These are phyloP conservation scores for Meteorus colon DNA, from an alignment of 2,888 invertebrate species.

Conservation along the genomic window DNA sequence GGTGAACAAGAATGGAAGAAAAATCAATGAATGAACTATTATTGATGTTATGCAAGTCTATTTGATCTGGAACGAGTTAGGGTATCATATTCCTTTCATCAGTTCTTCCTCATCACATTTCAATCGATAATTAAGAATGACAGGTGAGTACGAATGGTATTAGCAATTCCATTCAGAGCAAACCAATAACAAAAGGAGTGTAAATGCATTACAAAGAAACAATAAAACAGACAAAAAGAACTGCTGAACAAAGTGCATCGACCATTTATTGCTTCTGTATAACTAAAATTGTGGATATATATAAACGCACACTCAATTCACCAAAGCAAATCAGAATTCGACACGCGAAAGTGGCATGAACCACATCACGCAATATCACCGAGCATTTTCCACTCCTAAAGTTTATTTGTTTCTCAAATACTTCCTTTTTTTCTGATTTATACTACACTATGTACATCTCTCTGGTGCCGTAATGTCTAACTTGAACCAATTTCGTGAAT, in stretches of 20 bases:
- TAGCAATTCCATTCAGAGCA: constrained; percentile 49
- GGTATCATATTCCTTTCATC: constrained; percentile 14
- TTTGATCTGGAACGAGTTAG: neutral
- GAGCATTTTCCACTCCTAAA: constrained; percentile 54
- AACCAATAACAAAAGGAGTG: constrained; percentile 32
- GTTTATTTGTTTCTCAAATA: constrained; percentile 55
- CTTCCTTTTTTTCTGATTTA: constrained; percentile 25
- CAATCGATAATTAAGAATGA: constrained; percentile 21
- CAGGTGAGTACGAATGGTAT: constrained; percentile 43
- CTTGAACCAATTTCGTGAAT: neutral
- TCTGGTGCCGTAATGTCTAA: constrained; percentile 1
- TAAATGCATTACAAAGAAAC: constrained; percentile 6
- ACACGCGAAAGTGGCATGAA: constrained; percentile 70
- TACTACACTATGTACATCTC: constrained; percentile 7
- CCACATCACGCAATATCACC: constrained; percentile 68
- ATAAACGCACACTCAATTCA: constrained; percentile 68
- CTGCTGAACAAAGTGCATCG: constrained; percentile 46
- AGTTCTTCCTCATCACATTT: neutral
- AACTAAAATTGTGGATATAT: constrained; percentile 49
- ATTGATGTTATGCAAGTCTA: neutral
- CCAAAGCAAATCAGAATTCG: constrained; percentile 73
- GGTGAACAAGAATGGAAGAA: too few species aligned
- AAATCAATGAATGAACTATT: neutral
- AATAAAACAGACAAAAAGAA: constrained; percentile 48
- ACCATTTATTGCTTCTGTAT: constrained; percentile 54